Conservation (phyloP, 2,888 invertebrate species). For the Mythimna impura region DNA sequence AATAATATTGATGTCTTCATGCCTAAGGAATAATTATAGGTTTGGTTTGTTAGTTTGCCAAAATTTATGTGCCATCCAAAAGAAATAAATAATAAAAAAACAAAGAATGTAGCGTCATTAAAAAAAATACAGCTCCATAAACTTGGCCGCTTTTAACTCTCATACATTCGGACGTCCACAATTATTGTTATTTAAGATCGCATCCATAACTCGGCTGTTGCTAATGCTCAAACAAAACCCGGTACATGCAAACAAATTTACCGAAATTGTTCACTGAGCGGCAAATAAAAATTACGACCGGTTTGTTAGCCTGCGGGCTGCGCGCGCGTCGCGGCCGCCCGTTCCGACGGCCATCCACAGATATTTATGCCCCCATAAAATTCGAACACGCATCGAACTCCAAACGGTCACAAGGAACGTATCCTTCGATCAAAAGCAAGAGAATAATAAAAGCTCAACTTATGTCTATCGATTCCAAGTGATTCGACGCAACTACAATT, state of each 20-base stretch:
- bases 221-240: slow-evolving; percentile 85
- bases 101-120: slow-evolving; percentile 65
- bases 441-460: slow-evolving; percentile 76
- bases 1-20: slow-evolving; percentile 51
- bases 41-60: slow-evolving; percentile 54
- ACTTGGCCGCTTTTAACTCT: slow-evolving; percentile 58
- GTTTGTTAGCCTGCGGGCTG: slow-evolving; percentile 77
- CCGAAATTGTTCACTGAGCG: slow-evolving; percentile 84
- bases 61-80: slow-evolving; percentile 54
- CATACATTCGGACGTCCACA: slow-evolving; percentile 69
- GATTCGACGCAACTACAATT: slow-evolving; percentile 63
- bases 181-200: slow-evolving; percentile 83
- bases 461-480: slow-evolving; percentile 60
- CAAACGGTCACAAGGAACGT: slow-evolving; percentile 73
- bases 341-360: slow-evolving; percentile 72
- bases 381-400: slow-evolving; percentile 79
- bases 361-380: slow-evolving; percentile 88
- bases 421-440: slow-evolving; percentile 82
- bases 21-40: slow-evolving; percentile 57
- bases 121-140: slow-evolving; percentile 66
- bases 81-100: slow-evolving; percentile 64
- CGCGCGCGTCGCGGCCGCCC: slow-evolving; percentile 62
- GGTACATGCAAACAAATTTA: slow-evolving; percentile 88
- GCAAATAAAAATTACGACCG: slow-evolving; percentile 85
- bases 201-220: slow-evolving; percentile 80